Evolutionary conservation across 2,113 vertebrate species (phyloP), one percentile per base, ranked within the genome.

Genomic region (Apodemus sylvaticus): DNA sequence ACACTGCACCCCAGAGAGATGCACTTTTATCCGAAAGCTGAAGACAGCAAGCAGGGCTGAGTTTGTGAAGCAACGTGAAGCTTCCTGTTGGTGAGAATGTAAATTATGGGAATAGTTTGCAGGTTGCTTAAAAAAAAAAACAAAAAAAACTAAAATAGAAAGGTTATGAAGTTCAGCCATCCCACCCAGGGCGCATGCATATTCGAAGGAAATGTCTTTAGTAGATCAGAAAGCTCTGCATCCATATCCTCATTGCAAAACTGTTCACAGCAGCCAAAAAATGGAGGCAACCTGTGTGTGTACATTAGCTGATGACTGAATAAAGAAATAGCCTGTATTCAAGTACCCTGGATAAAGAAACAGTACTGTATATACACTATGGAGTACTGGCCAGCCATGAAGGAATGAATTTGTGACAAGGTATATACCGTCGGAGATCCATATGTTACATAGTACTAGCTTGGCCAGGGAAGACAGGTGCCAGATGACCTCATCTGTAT

Each of bases 401-500:
- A 12, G 55, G 48, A 55, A 34, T 70, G 29, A 7, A 93, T 48
- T 26, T 29, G 64, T 48, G 53, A 89, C 7, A 62, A 62, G 29
- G 5, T 17, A 29, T 39, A 9, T 31, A 11, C 64, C 60, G 48
- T 22, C 60, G 64, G 39, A 88, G n/a, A 58, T 16, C 22, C 17
- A 70, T 81, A 58, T 1, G 12, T n/a, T 45, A 70, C 19, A 13
- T 58, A 58, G 9, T 60, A 31, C 26, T 13, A 81, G 39, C 9
- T 55, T 39, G 76, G 64, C 6, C n/a, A 36, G 19, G 53, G 45
- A 70, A 60, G 64, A 71, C 14, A 6, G 19, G 14, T 1, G 1
- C 12, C 2, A 8, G 51, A 79, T 1, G 3, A 22, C 29, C 39
- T 60, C 5, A 22, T 8, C 29, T 10, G 3, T 2, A 31, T 20